Percentiles rank a stretch among this genome's conserved stretches.
Evolutionary conservation across 1,140 invertebrate genomes (phyloP).

Genomic region (Dendrolimus kikuchii): DNA sequence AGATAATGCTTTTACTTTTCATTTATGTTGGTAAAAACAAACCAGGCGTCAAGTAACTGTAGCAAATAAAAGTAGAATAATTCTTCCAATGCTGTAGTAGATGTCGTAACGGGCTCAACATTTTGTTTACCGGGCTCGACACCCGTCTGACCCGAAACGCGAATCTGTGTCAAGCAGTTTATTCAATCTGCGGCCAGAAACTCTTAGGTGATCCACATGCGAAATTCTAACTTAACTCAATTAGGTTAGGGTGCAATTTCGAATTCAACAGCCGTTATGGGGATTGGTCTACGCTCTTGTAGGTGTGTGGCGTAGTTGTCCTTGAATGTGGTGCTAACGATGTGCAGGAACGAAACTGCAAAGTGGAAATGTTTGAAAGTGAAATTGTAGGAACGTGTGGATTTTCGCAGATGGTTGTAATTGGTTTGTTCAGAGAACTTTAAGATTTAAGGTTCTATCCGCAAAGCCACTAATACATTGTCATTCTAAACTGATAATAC

Average conservation of each 20-base stretch:
- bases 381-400: conserved; percentile 13
- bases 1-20: too few relatives aligned
- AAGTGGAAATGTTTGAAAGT: conserved; percentile 13
- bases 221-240: conserved; percentile 18
- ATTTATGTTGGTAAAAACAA: too few relatives aligned
- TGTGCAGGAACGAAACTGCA: conserved; percentile 14
- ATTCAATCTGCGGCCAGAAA: conserved; percentile 62
- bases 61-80: too few relatives aligned
- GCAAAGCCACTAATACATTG: too few relatives aligned
- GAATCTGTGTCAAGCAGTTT: conserved; percentile 71
- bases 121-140: conserved; percentile 54
- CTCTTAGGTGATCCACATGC: conserved; percentile 20
- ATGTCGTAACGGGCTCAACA: conserved; percentile 47
- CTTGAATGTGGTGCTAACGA: conserved; percentile 53
- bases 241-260: conserved; percentile 17
- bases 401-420: conserved; percentile 1
- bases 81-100: conserved; percentile 24
- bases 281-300: conserved; percentile 30
- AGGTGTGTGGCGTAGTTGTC: conserved; percentile 44
- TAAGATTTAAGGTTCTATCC: too few relatives aligned
- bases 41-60: too few relatives aligned
- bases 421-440: neutral
- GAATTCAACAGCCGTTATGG: conserved; percentile 11
- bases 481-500: too few relatives aligned
- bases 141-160: conserved; percentile 63